These are phyloP conservation scores for Drosophila robusta DNA, from an alignment of 2,888 invertebrate genomes.

Conservation along the genomic window DNA sequence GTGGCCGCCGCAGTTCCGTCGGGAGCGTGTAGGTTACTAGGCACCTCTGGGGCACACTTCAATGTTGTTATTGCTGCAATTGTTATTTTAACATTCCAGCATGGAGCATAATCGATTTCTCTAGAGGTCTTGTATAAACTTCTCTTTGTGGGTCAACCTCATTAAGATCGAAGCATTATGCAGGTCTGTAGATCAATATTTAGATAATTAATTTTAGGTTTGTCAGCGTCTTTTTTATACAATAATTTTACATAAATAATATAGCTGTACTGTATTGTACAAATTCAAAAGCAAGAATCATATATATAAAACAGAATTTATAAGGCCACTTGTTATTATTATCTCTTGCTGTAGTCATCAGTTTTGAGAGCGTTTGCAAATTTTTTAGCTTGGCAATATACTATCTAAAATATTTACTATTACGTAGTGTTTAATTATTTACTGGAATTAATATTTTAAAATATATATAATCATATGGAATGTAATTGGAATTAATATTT, in stretches of 20 bases:
- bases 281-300: background rate
- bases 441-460: too few relatives aligned
- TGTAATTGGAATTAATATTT: too few relatives aligned
- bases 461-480: too few relatives aligned
- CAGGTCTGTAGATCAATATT: background rate
- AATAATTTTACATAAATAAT: too few relatives aligned
- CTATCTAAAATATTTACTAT: too few relatives aligned
- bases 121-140: constrained; percentile 19
- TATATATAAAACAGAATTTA: background rate
- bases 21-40: constrained; percentile 25
- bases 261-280: too few relatives aligned
- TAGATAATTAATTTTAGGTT: background rate
- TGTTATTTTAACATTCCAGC: constrained; percentile 40
- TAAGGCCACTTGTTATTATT: background rate
- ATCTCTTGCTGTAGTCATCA: background rate
- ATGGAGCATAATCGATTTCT: constrained; percentile 43
- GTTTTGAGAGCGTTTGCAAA: too few relatives aligned
- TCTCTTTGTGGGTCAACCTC: constrained; percentile 13
- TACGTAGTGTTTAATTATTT: too few relatives aligned
- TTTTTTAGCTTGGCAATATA: background rate
- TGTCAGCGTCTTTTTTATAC: background rate
- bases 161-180: constrained; percentile 24
- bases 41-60: constrained; percentile 55
- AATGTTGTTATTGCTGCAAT: constrained; percentile 45
- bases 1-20: background rate